phyloP scores from a whole-genome alignment of 2,797 vertebrate genomes.

The Aldrovandia affinis region DNA sequence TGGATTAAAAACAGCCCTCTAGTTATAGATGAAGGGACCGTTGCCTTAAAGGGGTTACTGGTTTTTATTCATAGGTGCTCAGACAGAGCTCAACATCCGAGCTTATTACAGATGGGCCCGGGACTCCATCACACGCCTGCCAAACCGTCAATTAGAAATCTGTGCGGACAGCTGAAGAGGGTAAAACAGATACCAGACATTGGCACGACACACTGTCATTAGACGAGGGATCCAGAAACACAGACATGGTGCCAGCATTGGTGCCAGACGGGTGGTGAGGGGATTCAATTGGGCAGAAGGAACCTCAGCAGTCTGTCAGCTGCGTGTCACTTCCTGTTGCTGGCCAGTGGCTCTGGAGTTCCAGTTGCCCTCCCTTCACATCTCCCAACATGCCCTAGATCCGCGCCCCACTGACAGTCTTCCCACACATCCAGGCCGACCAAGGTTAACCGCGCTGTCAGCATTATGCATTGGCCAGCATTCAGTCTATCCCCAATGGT shows the following conservation, averaged over 20 bases:
- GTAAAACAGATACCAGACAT: not conserved
- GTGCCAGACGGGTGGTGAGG: slow-evolving; percentile 6
- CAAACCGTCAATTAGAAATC: not conserved
- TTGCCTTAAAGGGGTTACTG: not conserved
- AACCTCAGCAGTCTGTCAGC: slow-evolving; percentile 9
- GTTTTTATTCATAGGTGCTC: not conserved
- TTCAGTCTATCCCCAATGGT: not conserved
- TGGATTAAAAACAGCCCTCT: not conserved
- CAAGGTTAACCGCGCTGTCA: not conserved
- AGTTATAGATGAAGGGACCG: not conserved
- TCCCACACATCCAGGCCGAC: not conserved
- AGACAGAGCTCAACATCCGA: not conserved
- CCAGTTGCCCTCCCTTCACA: not conserved
- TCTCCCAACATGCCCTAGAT: not conserved
- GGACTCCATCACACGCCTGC: not conserved
- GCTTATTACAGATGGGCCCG: not conserved
- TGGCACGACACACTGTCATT: not conserved
- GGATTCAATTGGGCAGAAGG: slow-evolving; percentile 16
- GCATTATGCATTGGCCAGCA: not conserved
- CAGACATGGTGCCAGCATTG: not conserved
- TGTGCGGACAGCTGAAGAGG: not conserved
- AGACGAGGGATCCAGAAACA: not conserved
- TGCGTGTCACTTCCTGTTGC: slow-evolving; percentile 8
- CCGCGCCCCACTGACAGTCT: not conserved
- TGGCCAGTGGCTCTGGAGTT: not conserved